Base-by-base conservation (phyloP, 53 echinoderm and acorn worm genomes). In the Stichopus horrens region DNA sequence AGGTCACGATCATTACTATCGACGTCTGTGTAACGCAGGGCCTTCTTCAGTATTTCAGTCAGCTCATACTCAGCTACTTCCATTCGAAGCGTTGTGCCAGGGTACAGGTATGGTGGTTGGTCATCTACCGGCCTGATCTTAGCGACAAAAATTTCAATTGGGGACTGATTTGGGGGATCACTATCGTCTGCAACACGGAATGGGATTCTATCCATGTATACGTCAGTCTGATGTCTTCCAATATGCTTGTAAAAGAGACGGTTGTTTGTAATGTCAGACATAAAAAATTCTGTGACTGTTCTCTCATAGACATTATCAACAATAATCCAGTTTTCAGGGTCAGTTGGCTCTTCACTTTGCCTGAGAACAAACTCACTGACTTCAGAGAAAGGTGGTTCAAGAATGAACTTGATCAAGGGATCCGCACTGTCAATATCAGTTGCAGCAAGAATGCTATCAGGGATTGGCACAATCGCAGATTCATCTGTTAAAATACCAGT, bases 401-500 rank as follows among this genome's bases (percentile, higher is more conserved):
- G 89, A 80, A 96, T 93, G 82, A 94, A 99, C 52, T 89, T 92
- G 83, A 99, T 99, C 16, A 87, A 83, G 73, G 58, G 75, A 63
- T 96, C 94, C 76, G 96, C 99, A 79, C 96, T 96, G 84, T 99
- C 99, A 88, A 99, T 94, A 68, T 99, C 99, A 74, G 96, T 99
- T 20, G 99, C 99, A 85, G 93, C 91, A 37, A 96, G 92, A 14
- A 93, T 87, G 68, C 89, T 90, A 37, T 73, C 57, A n/a, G 76
- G 85, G 73, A 99, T 96, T 51, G 23, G 88, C 58, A 79, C 75
- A 19, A 89, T 84, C 19, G 89, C 91, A 88, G 91, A 86, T 88
- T 99, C 94, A 21, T 92, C 90, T 53, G 96, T 92, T 18, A 88
- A 55, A 57, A 94, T 86, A 58, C 99, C 99, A 80, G 99, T 99